Evolutionary conservation across 2,113 vertebrate species (phyloP), one percentile per base, ranked within the genome.

Genomic region (Centropus unirufus): DNA sequence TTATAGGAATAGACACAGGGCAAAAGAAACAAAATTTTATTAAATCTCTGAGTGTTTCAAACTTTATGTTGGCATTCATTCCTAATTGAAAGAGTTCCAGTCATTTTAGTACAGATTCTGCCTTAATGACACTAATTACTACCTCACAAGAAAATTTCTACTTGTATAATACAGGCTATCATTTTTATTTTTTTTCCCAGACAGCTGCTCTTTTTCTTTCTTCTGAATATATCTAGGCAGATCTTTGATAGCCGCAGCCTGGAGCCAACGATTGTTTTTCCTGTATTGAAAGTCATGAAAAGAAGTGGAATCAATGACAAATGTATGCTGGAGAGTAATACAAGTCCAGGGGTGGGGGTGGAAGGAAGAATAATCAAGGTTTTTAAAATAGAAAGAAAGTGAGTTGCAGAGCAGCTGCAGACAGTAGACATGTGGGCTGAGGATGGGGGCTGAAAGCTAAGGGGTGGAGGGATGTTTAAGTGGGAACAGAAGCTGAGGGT

Each of bases 71-170:
- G 87, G 75, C 90, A 83, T 83, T 93, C 34, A 74, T 77, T 91
- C 67, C 19, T 63, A 93, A 91, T 44, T 93, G 93, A 95, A 92
- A 93, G 55, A 59, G 67, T 74, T 95, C 84, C 93, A 93, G 91
- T 87, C 83, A 79, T 69, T 82, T 93, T 87, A 75, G 77, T 76
- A 69, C 74, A 87, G 89, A 89, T 82, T 89, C 81, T 93, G 80
- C 81, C 73, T 91, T 84, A 83, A 95, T 79, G 30, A 93, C 27
- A 92, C 84, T 92, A 94, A 95, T 93, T 94, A 95, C 81, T 81
- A 94, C 61, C 68, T 87, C 3, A 7, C 58, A 52, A 69, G 87
- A 87, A 91, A 87, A 92, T 59, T 59, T 51, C 73, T 81, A 72
- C 83, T 86, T 94, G 57, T 94, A 47, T 90, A 95, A 93, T 83